Evolutionary conservation across 2,888 invertebrate species (phyloP).

Genomic region (Sinotaia quadrata): DNA sequence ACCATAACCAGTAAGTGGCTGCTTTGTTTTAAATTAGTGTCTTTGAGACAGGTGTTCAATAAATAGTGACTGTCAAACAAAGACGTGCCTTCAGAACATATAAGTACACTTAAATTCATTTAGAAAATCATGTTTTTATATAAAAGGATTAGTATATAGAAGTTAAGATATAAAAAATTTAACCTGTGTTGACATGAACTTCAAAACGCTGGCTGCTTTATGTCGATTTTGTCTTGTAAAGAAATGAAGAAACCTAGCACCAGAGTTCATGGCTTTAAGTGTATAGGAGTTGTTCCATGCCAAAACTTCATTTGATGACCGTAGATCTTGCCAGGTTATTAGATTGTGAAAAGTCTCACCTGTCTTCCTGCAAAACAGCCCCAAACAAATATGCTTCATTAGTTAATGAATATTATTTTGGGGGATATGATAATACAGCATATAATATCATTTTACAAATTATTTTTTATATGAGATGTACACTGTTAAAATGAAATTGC

Average conservation of each 20-base stretch:
- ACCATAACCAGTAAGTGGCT: no score
- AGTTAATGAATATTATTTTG: no score
- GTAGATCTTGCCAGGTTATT: conserved; percentile 91
- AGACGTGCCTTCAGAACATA: no score
- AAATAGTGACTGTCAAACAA: no score
- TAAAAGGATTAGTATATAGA: no score
- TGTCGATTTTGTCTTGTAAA: conserved; percentile 86
- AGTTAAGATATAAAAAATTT: no score
- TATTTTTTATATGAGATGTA: neutral
- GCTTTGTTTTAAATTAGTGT: no score
- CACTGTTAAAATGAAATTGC: neutral
- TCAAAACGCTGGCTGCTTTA: conserved; percentile 87
- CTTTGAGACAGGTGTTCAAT: no score
- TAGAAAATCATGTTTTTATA: no score
- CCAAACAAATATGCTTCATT: neutral
- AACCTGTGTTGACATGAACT: conserved; percentile 89
- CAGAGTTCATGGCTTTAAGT: conserved; percentile 80
- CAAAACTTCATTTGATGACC: conserved; percentile 82
- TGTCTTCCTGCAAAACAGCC: conserved; percentile 73
- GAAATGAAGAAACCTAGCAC: conserved; percentile 81
- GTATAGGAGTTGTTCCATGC: conserved; percentile 85
- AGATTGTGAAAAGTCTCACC: conserved; percentile 86
- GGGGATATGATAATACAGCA: neutral
- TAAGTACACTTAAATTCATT: no score
- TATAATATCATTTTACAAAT: neutral